These are phyloP conservation scores for Argya squamiceps DNA, from an alignment of 2,797 vertebrate species.

Conservation along the genomic window DNA sequence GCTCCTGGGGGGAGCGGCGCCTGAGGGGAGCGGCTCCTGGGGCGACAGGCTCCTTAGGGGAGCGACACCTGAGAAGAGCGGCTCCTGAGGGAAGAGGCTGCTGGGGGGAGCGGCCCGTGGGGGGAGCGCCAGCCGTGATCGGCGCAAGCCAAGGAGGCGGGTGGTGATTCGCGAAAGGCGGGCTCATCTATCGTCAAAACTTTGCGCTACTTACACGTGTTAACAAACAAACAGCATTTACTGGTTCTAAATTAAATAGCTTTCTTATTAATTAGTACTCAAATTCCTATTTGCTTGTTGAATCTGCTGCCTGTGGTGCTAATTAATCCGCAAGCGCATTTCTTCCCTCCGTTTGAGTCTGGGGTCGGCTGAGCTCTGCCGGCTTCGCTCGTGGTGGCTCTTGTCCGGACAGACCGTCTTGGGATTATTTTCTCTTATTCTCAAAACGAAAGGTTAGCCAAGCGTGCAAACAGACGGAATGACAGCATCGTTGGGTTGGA, in stretches of 20 bases:
- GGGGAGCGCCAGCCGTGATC: accelerated
- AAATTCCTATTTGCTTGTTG: not conserved
- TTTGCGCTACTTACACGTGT: accelerated
- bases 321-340: not conserved
- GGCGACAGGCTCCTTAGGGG: not conserved
- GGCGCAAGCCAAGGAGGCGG: accelerated
- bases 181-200: accelerated
- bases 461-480: not conserved
- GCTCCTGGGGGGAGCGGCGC: too few relatives aligned
- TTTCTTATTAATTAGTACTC: not conserved
- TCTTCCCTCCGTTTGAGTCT: not conserved
- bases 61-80: too few relatives aligned
- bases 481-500: not conserved
- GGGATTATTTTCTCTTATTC: not conserved
- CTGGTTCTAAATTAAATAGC: not conserved
- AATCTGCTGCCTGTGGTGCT: not conserved
- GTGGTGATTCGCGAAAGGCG: accelerated
- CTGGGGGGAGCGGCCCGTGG: not conserved
- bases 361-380: not conserved
- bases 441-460: not conserved
- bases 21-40: too few relatives aligned
- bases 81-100: not conserved
- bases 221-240: not conserved
- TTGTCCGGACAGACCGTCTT: not conserved
- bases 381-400: not conserved